Evolutionary conservation across 1,140 invertebrate species (phyloP).

Genomic region (Zaprionus gabonicus): DNA sequence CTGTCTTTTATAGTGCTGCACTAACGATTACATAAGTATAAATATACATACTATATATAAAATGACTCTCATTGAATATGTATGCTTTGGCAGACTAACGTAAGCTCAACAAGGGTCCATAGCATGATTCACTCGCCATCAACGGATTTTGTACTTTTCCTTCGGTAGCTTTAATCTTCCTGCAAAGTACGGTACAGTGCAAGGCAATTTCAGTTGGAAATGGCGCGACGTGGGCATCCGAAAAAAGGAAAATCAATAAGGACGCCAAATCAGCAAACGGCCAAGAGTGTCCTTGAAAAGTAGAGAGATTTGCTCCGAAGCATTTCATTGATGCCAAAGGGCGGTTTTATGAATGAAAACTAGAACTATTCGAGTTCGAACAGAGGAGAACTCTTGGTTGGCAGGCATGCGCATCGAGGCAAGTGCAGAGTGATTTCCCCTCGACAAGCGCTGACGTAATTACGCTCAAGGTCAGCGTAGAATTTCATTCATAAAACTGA

Average conservation of each 20-base stretch:
- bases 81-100: too few species aligned
- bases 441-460: slow-evolving; percentile 65
- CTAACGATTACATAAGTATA: background rate
- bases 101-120: too few species aligned
- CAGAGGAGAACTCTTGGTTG: slow-evolving; percentile 7
- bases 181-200: slow-evolving; percentile 6
- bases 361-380: slow-evolving; percentile 21
- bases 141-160: background rate
- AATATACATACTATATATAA: background rate
- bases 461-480: slow-evolving; percentile 78
- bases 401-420: slow-evolving; percentile 18
- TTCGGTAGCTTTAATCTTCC: slow-evolving; percentile 22
- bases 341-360: slow-evolving; percentile 63
- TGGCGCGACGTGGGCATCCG: slow-evolving; percentile 25
- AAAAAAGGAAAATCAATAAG: slow-evolving; percentile 65
- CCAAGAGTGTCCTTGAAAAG: slow-evolving; percentile 63
- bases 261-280: slow-evolving; percentile 52
- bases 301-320: slow-evolving; percentile 25
- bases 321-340: slow-evolving; percentile 68
- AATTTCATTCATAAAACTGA: slow-evolving; percentile 79
- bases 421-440: slow-evolving; percentile 36
- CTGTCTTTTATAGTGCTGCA: background rate
- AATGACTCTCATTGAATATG: background rate
- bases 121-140: too few species aligned
- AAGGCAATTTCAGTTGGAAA: slow-evolving; percentile 17